phyloP scores from a whole-genome alignment of 2,888 invertebrate species.

The Volucella zonaria region DNA sequence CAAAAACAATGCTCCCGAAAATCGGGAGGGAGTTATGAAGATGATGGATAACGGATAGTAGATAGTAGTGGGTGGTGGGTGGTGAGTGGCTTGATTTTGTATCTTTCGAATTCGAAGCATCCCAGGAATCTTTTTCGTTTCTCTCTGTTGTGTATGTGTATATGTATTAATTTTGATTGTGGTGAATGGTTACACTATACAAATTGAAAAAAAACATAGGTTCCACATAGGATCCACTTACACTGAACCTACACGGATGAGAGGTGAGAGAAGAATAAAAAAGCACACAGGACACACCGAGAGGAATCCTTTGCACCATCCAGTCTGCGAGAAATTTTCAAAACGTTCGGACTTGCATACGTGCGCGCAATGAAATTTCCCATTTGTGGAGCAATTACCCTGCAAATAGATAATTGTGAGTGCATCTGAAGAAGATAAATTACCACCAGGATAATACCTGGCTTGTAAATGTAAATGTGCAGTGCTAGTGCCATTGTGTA shows the following conservation, averaged over 20 bases:
- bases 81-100: constrained; percentile 17
- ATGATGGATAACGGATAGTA: not conserved
- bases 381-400: constrained; percentile 32
- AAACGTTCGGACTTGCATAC: constrained; percentile 50
- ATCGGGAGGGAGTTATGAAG: constrained; percentile 1
- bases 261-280: constrained; percentile 31
- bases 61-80: constrained; percentile 1
- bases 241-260: constrained; percentile 21
- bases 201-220: constrained; percentile 9
- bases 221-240: constrained; percentile 64
- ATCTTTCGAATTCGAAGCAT: constrained; percentile 40
- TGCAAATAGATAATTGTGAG: constrained; percentile 12
- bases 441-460: not conserved
- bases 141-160: constrained; percentile 10
- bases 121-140: constrained; percentile 13
- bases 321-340: constrained; percentile 71
- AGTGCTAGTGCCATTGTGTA: constrained; percentile 8
- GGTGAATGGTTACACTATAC: constrained; percentile 58
- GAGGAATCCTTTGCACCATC: constrained; percentile 58
- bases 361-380: constrained; percentile 42
- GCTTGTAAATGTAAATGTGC: not conserved
- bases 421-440: constrained; percentile 12
- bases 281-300: constrained; percentile 42
- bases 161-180: constrained; percentile 8
- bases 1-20: constrained; percentile 51